phyloP scores from a whole-genome alignment of 2,888 invertebrate species.

The Pseudococcus viburni region DNA sequence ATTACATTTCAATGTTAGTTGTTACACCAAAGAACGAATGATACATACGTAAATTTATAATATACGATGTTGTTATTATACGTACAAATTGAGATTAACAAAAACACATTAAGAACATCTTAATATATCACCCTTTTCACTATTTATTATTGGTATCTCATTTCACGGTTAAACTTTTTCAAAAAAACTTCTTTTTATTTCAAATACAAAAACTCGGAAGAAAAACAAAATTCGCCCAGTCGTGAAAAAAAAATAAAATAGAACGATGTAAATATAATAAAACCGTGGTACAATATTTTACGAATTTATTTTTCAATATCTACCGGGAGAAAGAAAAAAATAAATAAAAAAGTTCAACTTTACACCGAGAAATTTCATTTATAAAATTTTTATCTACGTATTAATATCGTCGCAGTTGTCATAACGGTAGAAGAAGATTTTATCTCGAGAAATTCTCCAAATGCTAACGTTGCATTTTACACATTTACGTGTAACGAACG shows the following conservation, averaged over 20 bases:
- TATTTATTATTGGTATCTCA: not conserved
- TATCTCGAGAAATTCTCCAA: not conserved
- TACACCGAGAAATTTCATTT: not conserved
- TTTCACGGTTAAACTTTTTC: not conserved
- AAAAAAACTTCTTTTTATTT: not conserved
- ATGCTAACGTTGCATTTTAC: not conserved
- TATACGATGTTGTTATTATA: not conserved
- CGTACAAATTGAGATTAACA: not conserved
- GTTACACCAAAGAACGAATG: not conserved
- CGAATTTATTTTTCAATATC: slow-evolving; percentile 36
- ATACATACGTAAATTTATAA: not conserved
- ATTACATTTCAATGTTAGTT: slow-evolving; percentile 30
- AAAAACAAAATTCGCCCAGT: slow-evolving; percentile 8
- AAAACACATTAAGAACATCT: not conserved
- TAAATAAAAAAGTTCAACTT: slow-evolving; percentile 37
- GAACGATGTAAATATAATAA: slow-evolving; percentile 5
- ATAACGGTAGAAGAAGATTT: not conserved
- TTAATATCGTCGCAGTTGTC: slow-evolving; percentile 13
- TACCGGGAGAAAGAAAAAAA: not conserved
- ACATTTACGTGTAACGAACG: not conserved
- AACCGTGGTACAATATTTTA: not conserved
- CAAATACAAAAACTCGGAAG: not conserved
- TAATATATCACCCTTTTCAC: not conserved
- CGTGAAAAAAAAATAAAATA: not conserved
- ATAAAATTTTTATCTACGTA: slow-evolving; percentile 34